Conservation (phyloP, 2,888 invertebrate genomes). For the Lasioglossum pauxillum region DNA sequence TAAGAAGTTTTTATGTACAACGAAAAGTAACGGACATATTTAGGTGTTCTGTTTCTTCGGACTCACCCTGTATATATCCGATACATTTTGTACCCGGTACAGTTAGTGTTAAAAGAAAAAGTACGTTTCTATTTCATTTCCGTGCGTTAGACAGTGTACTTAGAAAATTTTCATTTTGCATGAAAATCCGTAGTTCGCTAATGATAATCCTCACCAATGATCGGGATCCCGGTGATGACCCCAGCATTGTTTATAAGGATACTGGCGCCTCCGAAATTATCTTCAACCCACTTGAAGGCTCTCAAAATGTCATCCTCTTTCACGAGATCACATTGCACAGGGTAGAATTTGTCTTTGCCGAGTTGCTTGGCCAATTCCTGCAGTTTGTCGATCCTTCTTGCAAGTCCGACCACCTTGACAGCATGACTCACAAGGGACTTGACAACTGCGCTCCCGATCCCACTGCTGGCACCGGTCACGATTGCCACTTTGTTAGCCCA, state of each 20-base stretch:
- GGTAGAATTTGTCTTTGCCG: slow-evolving; percentile 65
- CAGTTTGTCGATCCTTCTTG: slow-evolving; percentile 85
- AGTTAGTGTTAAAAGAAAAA: no score
- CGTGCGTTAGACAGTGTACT: no score
- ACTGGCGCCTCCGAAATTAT: slow-evolving; percentile 86
- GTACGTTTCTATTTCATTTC: no score
- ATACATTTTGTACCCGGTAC: no score
- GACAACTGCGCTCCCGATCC: slow-evolving; percentile 86
- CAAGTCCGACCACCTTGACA: slow-evolving; percentile 86
- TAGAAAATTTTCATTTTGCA: no score
- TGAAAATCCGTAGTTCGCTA: no score
- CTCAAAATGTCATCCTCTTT: slow-evolving; percentile 85
- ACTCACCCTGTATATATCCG: no score
- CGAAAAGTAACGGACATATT: no score
- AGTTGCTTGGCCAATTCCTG: slow-evolving; percentile 73
- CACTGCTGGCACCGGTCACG: slow-evolving; percentile 85
- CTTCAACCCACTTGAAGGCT: slow-evolving; percentile 85
- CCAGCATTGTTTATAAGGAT: slow-evolving; percentile 88
- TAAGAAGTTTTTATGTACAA: no score
- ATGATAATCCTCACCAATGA: background rate
- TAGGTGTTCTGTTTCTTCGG: no score
- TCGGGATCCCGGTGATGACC: accelerated
- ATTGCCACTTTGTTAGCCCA: slow-evolving; percentile 16
- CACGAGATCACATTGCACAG: slow-evolving; percentile 85
- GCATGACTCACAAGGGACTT: slow-evolving; percentile 84